These are phyloP conservation scores for Bombus fervidus DNA, from an alignment of 1,140 invertebrate genomes.

Conservation along the genomic window DNA sequence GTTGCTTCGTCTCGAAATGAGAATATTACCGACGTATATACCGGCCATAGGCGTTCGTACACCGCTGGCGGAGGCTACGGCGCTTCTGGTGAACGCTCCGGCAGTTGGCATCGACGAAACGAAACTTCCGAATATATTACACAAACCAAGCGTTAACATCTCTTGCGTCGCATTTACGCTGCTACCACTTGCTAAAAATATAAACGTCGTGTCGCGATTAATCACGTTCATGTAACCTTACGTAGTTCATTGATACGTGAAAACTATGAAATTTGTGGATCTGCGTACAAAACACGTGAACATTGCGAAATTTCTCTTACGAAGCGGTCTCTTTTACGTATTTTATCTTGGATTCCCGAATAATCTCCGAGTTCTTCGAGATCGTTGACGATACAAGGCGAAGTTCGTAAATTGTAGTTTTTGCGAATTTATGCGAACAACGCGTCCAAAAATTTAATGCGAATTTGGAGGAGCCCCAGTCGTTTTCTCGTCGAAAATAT, in stretches of 20 bases:
- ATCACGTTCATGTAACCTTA: too few relatives aligned
- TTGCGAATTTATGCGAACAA: not conserved
- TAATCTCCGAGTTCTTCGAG: not conserved
- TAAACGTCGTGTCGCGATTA: not conserved
- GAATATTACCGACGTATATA: conserved; percentile 83
- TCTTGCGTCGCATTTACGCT: conserved; percentile 86
- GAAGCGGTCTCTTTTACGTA: too few relatives aligned
- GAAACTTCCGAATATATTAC: conserved; percentile 89
- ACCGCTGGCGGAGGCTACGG: conserved; percentile 89
- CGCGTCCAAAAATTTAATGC: not conserved
- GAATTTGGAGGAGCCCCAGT: not conserved
- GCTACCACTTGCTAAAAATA: conserved; percentile 79
- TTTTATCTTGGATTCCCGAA: not conserved
- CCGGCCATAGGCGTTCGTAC: conserved; percentile 89
- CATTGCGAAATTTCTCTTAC: not conserved
- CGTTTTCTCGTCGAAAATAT: not conserved
- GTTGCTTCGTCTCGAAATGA: not conserved
- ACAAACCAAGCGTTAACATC: conserved; percentile 86
- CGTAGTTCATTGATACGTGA: not conserved
- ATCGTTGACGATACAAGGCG: not conserved
- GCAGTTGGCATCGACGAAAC: conserved; percentile 88
- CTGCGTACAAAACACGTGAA: not conserved
- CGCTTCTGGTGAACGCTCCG: conserved; percentile 89
- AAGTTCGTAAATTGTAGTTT: not conserved
- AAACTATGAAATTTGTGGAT: not conserved